Base-by-base conservation (phyloP, 2,797 vertebrate species). In the Amniataba percoides region DNA sequence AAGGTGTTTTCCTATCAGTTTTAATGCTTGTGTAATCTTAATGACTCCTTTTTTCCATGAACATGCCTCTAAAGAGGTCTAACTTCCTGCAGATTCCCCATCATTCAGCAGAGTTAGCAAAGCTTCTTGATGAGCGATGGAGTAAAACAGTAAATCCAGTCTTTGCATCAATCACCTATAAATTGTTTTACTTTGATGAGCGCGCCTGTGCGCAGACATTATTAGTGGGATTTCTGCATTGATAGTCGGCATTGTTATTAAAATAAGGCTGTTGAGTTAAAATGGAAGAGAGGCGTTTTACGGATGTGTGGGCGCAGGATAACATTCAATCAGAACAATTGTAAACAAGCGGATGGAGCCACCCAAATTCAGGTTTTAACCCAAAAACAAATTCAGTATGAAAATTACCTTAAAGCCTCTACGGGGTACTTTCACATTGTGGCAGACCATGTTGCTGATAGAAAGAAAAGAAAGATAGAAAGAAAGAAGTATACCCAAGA, bases 251-350 rank as follows among this genome's bases (percentile, higher is more conserved):
- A 9, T 27, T 42, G 25, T 42, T 63, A 43, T 52, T 67, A 25
- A 49, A 71, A 65, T n/a, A 66, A 7, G 16, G 15, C 25, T 51
- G 15, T 49, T 61, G 8, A 55, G 48, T 19, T 36, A 48, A 66
- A 55, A 46, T 48, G 5, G 36, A 51, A 45, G 39, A 62, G 4
- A 64, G 1, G 16, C 25, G 42, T 42, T 67, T 63, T 42, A 57
- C 4, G 8, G 49, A 68, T 18, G 36, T 60, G 70, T 62, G 65
- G 34, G 27, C 21, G 14, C 7, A 23, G 34, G 60, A 65, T 49
- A 21, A 52, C 27, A 46, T 71, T 83, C 15, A 58, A 19, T 71
- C 45, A 53, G 46, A 46, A 40, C 31, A 56, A 19, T 7, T 46
- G 53, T 43, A 43, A 80, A 65, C 46, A 63, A 69, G n/a, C 36